Evolutionary conservation across 53 echinoderm and acorn worm species (phyloP), one percentile per base, ranked within the genome.

Genomic region (Holothuria scabra): DNA sequence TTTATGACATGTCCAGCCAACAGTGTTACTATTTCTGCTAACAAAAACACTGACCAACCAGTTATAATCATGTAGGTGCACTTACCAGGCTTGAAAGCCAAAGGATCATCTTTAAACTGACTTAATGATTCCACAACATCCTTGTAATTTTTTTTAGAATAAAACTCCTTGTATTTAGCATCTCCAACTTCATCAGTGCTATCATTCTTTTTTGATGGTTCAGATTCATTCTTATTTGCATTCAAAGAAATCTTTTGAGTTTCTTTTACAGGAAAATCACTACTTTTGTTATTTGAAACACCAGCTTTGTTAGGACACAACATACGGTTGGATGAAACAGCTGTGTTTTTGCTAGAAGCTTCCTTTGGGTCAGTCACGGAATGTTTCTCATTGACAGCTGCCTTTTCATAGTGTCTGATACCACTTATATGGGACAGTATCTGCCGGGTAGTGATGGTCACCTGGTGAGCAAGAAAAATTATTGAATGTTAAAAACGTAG

Each of bases 81-180:
- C 84, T 86, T 83, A 92, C 93, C 96, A 84, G 93, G 96, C 92
- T 92, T 93, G 65, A 93, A 75, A 72, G 90, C 59, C 46, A 96
- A 66, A 9, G 96, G 96, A 81, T 96, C 96, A 76, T 93, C 85
- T 76, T 93, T 88, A 56, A 96, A 96, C 65, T 93, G 57, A 8
- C 59, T 32, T 3, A 79, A 32, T 5, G 59, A 26, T 5, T 79
- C 29, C 55, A 46, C 20, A 30, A 79, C 79, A 20, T 79, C 59
- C 56, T 57, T 57, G 28, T 58, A 79, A 13, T 79, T 59, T 57
- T 87, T 67, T 7, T 37, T 82, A 30, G 74, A 44, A 46, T 60
- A 83, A 65, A 93, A 93, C 66, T 93, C 90, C 41, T 75, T 59
- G 46, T 79, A 60, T 59, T 80, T 79, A 12, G 69, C 60, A 76